These are phyloP conservation scores for Dryobotodes eremita DNA, from an alignment of 2,888 invertebrate species.

Conservation along the genomic window DNA sequence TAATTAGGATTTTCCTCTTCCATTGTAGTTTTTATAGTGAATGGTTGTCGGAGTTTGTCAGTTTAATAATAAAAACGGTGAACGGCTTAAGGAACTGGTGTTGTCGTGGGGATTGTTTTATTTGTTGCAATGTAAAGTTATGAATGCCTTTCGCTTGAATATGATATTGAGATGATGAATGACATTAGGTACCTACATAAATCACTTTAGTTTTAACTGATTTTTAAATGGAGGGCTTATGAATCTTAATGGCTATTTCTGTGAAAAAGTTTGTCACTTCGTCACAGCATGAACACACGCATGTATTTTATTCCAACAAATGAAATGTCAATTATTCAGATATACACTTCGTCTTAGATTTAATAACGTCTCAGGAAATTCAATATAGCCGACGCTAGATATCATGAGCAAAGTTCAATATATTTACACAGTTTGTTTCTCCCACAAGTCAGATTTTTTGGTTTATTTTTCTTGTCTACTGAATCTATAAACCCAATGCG, in stretches of 20 bases:
- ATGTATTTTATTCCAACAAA: neutral
- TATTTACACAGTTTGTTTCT: neutral
- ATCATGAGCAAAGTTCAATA: slow-evolving; percentile 6
- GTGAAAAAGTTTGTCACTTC: neutral
- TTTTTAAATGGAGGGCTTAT: neutral
- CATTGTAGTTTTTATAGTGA: slow-evolving; percentile 46
- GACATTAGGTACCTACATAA: neutral
- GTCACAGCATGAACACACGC: neutral
- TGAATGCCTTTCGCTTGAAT: neutral
- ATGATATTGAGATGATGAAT: neutral
- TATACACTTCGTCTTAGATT: neutral
- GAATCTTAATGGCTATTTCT: neutral
- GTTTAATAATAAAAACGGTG: slow-evolving; percentile 19
- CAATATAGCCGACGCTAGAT: neutral
- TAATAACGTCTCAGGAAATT: neutral
- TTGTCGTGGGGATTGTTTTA: neutral
- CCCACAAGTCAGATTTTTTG: neutral
- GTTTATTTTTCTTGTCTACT: slow-evolving; percentile 7
- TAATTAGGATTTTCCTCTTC: slow-evolving; percentile 61
- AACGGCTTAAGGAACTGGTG: slow-evolving; percentile 4
- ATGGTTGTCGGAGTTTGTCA: slow-evolving; percentile 25
- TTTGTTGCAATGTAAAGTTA: neutral
- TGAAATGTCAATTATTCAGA: neutral
- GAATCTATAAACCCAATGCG: neutral
- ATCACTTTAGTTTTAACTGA: neutral